Percentiles rank a stretch among this genome's conserved stretches.
Conservation (phyloP, 2,113 vertebrate genomes). For the Rattus rattus region DNA sequence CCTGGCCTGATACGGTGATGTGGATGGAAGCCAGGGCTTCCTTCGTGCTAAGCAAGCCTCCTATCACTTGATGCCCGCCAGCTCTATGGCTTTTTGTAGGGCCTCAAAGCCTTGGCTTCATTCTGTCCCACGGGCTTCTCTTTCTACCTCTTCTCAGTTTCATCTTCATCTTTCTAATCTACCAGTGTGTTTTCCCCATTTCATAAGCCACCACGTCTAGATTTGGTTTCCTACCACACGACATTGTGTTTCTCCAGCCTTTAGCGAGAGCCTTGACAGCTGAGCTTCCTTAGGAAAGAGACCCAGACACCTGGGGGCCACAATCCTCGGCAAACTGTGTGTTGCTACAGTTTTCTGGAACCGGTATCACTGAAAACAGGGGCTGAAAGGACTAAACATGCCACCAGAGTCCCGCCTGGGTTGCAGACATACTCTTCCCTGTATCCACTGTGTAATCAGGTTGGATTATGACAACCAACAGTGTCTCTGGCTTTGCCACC, state of each 20-base stretch:
- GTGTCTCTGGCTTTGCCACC: not conserved
- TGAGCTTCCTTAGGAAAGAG: not conserved
- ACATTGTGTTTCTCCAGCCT: not conserved
- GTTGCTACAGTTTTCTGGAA: not conserved
- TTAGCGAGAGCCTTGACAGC: not conserved
- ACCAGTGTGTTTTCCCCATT: not conserved
- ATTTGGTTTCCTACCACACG: no score
- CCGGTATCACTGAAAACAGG: not conserved
- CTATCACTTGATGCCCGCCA: not conserved
- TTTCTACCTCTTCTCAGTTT: not conserved
- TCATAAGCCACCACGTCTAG: accelerated
- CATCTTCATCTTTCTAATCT: not conserved
- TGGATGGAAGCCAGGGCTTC: not conserved
- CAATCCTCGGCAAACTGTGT: not conserved
- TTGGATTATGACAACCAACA: no score
- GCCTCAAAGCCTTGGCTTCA: not conserved
- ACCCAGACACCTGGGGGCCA: not conserved
- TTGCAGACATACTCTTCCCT: not conserved
- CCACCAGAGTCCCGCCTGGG: not conserved
- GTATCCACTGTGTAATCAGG: not conserved
- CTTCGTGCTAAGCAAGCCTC: not conserved
- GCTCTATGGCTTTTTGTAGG: not conserved
- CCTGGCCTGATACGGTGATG: not conserved
- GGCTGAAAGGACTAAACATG: not conserved
- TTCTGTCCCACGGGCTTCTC: not conserved